Evolutionary conservation across 2,797 vertebrate species (phyloP).

Genomic region (Melanotaenia nigrans): DNA sequence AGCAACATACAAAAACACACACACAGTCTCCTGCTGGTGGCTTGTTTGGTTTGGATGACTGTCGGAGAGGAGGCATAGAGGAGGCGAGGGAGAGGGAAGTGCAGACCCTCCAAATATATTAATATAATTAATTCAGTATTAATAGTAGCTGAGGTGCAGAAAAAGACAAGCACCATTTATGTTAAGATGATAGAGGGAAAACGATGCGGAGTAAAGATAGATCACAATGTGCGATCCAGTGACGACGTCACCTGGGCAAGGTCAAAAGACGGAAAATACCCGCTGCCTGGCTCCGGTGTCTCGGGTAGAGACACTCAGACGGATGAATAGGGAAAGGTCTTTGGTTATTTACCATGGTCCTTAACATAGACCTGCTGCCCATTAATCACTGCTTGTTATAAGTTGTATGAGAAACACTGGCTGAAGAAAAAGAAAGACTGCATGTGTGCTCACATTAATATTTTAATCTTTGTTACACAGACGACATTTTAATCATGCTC

Average conservation of each 20-base stretch:
- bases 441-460: no score
- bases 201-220: neutral
- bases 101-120: slow-evolving; percentile 9
- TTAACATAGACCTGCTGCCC: slow-evolving; percentile 35
- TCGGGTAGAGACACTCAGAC: slow-evolving; percentile 12
- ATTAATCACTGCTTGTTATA: slow-evolving; percentile 36
- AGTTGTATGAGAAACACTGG: neutral
- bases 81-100: slow-evolving; percentile 12
- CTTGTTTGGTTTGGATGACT: slow-evolving; percentile 70
- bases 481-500: no score
- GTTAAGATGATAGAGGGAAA: neutral
- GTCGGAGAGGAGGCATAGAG: slow-evolving; percentile 18
- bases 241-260: slow-evolving; percentile 53
- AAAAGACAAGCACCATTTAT: neutral
- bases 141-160: neutral
- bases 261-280: slow-evolving; percentile 57
- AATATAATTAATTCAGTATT: neutral
- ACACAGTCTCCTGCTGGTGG: slow-evolving; percentile 35
- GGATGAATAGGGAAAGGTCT: slow-evolving; percentile 51
- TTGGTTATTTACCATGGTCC: slow-evolving; percentile 32
- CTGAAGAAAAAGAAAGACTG: no score
- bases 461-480: no score
- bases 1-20: slow-evolving; percentile 37
- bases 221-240: neutral
- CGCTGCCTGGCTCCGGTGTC: slow-evolving; percentile 47